Conservation (phyloP, 2,888 invertebrate species). For the Bhutanitis thaidina region DNA sequence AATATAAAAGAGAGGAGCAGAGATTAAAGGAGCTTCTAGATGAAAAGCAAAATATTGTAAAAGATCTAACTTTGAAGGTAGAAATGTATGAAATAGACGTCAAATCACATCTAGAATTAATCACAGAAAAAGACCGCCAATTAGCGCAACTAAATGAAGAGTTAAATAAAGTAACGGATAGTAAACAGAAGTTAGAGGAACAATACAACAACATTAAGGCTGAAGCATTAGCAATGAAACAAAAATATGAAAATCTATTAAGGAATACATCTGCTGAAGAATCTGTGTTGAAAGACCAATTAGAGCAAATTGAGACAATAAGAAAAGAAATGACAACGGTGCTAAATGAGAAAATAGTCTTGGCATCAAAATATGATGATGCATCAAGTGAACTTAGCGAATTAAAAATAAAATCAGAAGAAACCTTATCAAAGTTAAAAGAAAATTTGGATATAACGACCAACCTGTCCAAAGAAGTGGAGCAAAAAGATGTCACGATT, state of each 20-base stretch:
- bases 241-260: constrained; percentile 63
- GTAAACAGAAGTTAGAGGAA: constrained; percentile 70
- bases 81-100: constrained; percentile 71
- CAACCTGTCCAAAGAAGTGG: constrained; percentile 45
- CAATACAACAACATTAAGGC: constrained; percentile 55
- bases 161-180: constrained; percentile 55
- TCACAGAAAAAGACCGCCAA: constrained; percentile 73
- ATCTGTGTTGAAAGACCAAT: constrained; percentile 59
- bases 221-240: constrained; percentile 58
- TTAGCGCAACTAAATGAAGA: constrained; percentile 57
- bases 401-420: constrained; percentile 47
- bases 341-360: constrained; percentile 51
- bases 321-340: constrained; percentile 52
- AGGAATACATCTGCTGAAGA: constrained; percentile 66
- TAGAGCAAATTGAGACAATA: constrained; percentile 52
- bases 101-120: constrained; percentile 63
- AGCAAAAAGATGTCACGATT: constrained; percentile 55
- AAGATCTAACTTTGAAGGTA: constrained; percentile 61
- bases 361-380: constrained; percentile 53
- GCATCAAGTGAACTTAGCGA: constrained; percentile 42
- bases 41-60: constrained; percentile 60
- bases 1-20: constrained; percentile 47
- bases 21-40: constrained; percentile 44
- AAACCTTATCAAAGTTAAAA: constrained; percentile 44
- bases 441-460: constrained; percentile 39